phyloP scores from a whole-genome alignment of 2,113 vertebrate genomes.

The Erpornis zantholeuca region DNA sequence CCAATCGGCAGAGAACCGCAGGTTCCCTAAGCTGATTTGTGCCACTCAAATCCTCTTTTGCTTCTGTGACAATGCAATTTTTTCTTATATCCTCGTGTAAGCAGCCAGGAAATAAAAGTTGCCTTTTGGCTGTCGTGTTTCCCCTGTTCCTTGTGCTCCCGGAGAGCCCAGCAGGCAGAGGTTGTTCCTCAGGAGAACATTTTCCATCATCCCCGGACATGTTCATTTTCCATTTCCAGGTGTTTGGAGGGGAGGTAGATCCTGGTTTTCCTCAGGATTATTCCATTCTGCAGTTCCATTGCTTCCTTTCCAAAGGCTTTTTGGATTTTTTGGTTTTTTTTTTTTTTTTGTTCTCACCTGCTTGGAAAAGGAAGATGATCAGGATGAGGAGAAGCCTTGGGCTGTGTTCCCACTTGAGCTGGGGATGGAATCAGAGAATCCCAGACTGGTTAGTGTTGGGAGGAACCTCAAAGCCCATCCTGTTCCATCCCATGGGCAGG shows the following conservation, averaged over 20 bases:
- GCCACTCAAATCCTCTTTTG: conserved; percentile 36
- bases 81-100: background rate
- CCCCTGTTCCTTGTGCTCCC: background rate
- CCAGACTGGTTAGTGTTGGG: background rate
- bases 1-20: background rate
- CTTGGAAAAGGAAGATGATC: background rate
- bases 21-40: conserved; percentile 30
- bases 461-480: background rate
- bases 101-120: background rate
- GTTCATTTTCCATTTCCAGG: background rate
- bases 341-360: accelerated
- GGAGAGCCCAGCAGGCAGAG: background rate
- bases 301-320: background rate
- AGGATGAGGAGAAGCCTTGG: background rate
- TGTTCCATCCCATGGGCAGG: background rate
- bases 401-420: background rate
- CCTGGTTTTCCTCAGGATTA: background rate
- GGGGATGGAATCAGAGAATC: background rate
- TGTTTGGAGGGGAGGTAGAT: background rate
- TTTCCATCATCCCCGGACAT: background rate
- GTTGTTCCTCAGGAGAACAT: background rate
- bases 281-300: background rate
- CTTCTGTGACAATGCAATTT: background rate
- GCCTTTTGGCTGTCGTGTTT: background rate
- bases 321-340: background rate